A percentile compares a stretch with the other conserved stretches of the same genome.
These are phyloP conservation scores for Platysternon megacephalum DNA, from an alignment of 2,113 vertebrate species.

Conservation along the genomic window DNA sequence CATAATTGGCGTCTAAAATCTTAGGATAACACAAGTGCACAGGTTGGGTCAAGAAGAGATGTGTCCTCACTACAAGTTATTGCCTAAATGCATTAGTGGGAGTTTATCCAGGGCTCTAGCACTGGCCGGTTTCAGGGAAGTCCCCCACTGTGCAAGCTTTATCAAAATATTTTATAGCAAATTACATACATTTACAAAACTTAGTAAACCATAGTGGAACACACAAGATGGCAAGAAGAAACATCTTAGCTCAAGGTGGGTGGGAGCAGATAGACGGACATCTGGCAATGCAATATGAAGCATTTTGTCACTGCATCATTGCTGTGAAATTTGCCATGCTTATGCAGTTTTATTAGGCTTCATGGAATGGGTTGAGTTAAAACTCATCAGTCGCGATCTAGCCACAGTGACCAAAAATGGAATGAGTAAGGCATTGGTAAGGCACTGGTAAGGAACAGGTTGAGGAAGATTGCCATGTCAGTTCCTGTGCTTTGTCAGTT, in stretches of 20 bases:
- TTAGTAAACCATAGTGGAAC: no score
- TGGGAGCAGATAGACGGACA: not conserved
- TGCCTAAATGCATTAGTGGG: not conserved
- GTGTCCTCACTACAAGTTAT: not conserved
- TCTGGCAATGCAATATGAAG: not conserved
- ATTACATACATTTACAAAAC: not conserved
- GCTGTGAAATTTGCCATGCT: not conserved
- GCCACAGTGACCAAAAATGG: not conserved
- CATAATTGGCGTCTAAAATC: no score
- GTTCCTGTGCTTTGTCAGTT: not conserved
- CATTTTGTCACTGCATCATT: fast-evolving
- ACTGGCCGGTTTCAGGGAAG: not conserved
- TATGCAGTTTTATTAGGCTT: not conserved
- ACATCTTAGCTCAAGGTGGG: not conserved
- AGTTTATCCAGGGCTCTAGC: not conserved
- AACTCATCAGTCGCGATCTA: not conserved
- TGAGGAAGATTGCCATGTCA: not conserved
- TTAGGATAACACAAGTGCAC: no score
- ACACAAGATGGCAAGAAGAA: no score
- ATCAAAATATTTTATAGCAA: not conserved
- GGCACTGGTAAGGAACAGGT: not conserved
- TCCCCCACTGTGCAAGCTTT: not conserved
- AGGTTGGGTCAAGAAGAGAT: no score
- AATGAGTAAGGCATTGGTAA: not conserved
- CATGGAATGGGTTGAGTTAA: not conserved